Conservation (phyloP, 2,113 vertebrate genomes). For the Raja brachyura region DNA sequence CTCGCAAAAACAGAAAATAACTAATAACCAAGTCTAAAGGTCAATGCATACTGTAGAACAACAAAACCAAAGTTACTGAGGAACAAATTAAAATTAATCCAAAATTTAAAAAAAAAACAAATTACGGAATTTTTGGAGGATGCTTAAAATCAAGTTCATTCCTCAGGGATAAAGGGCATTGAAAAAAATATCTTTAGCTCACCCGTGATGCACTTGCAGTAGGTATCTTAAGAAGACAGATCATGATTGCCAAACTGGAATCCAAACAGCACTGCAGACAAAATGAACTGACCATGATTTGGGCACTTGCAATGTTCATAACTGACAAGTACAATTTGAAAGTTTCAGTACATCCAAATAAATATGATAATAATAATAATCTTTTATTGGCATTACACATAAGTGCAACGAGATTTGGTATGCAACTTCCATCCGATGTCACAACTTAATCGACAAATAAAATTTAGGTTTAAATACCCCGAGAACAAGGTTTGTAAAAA, state of each 20-base stretch:
- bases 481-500: too few species aligned
- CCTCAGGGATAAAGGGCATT: background rate
- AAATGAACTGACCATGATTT: background rate
- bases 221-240: constrained; percentile 94
- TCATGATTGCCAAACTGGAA: constrained; percentile 93
- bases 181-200: constrained; percentile 47
- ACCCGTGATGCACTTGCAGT: constrained; percentile 87
- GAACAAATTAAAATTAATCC: background rate
- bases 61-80: background rate
- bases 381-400: too few species aligned
- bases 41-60: background rate
- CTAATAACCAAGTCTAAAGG: background rate
- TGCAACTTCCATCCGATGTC: too few species aligned
- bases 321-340: background rate
- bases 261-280: constrained; percentile 82
- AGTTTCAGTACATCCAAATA: background rate
- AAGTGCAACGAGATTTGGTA: too few species aligned
- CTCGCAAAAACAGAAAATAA: background rate
- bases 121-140: background rate
- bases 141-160: background rate
- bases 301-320: background rate
- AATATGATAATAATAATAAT: too few species aligned
- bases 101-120: background rate
- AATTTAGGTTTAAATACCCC: too few species aligned
- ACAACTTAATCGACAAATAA: too few species aligned